Conservation (phyloP, 2,888 invertebrate genomes). For the Xestia ashworthii region DNA sequence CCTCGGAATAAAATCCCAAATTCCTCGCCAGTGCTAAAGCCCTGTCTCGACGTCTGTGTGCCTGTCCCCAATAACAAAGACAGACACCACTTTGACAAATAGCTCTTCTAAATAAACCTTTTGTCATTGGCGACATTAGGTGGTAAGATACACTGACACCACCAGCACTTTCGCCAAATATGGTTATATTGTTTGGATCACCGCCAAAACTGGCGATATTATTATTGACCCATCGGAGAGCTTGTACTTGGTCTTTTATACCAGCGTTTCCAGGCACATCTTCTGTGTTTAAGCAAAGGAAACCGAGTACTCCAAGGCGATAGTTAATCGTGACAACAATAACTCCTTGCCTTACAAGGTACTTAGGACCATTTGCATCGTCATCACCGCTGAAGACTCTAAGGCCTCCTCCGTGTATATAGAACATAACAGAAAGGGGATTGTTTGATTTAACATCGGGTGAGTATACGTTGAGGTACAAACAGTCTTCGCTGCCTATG, state of each 20-base stretch:
- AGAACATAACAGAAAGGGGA: not conserved
- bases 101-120: constrained; percentile 3
- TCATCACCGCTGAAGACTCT: not conserved
- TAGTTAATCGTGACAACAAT: not conserved
- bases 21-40: not conserved
- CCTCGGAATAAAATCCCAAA: not conserved
- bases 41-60: not conserved
- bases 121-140: not conserved
- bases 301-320: constrained; percentile 8
- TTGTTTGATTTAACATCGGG: not conserved
- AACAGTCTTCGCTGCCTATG: constrained; percentile 1
- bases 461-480: not conserved
- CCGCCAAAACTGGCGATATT: not conserved
- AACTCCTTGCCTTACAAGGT: not conserved
- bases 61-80: not conserved
- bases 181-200: not conserved
- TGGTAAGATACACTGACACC: not conserved
- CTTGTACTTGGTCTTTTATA: not conserved
- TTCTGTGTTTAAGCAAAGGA: not conserved
- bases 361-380: not conserved
- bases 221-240: not conserved
- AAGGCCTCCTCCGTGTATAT: constrained; percentile 2
- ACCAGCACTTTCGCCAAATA: not conserved
- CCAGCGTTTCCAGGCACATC: not conserved
- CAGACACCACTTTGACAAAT: constrained; percentile 5